Conservation (phyloP, 2,113 vertebrate species). For the Megaceryle maxima region DNA sequence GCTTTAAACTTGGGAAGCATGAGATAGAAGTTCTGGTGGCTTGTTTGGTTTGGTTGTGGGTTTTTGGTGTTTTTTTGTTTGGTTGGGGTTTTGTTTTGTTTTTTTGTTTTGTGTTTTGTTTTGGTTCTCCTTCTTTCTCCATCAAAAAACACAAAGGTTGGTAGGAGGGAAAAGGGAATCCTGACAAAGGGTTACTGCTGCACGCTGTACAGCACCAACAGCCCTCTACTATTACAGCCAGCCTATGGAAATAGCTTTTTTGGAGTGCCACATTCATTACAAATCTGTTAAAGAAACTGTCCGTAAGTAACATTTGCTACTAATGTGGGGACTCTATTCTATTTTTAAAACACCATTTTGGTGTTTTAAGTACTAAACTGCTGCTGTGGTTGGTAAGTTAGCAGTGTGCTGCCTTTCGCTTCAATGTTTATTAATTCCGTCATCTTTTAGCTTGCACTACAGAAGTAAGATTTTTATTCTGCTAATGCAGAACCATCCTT, state of each 20-base stretch:
- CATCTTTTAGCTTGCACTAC: neutral
- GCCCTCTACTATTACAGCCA: no score
- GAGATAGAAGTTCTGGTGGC: neutral
- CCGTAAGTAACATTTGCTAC: fast-evolving
- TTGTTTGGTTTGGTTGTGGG: neutral
- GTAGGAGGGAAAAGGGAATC: neutral
- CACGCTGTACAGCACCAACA: fast-evolving
- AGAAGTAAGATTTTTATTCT: neutral
- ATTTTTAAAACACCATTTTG: neutral
- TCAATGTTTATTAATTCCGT: neutral
- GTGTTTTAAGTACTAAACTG: neutral
- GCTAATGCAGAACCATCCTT: neutral
- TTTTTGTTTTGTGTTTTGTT: no score
- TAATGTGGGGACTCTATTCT: neutral
- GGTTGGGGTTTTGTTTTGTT: no score
- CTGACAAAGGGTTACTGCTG: neutral
- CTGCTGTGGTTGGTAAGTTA: neutral
- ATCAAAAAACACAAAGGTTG: neutral
- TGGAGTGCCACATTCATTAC: fast-evolving
- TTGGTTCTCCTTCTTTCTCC: no score
- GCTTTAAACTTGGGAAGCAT: neutral
- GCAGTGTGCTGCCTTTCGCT: neutral
- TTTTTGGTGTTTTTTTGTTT: no score
- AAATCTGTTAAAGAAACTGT: neutral
- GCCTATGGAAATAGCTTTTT: no score